A percentile compares a stretch with the other conserved stretches of the same genome.
Evolutionary conservation across 2,797 vertebrate species (phyloP).

Genomic region (Miichthys miiuy): DNA sequence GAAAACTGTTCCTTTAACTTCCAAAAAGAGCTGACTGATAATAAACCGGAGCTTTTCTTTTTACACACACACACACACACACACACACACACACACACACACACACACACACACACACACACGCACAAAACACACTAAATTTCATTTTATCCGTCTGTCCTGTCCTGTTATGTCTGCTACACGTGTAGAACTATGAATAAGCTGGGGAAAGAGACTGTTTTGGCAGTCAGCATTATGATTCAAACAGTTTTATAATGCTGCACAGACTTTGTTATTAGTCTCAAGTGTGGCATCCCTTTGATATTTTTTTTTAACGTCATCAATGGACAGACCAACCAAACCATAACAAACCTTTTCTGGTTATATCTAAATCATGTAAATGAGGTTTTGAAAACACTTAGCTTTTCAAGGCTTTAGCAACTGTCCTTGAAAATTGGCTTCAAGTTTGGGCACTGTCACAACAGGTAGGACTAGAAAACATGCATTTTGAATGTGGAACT

Average conservation of each 20-base stretch:
- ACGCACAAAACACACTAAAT: neutral
- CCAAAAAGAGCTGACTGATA: constrained; percentile 1
- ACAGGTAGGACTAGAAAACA: constrained; percentile 62
- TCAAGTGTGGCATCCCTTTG: neutral
- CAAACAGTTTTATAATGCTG: neutral
- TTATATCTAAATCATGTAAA: constrained; percentile 17
- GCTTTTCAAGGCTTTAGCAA: constrained; percentile 19
- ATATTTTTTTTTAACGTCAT: constrained; percentile 10
- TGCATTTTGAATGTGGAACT: constrained; percentile 56
- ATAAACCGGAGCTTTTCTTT: neutral
- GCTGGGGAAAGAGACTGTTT: neutral
- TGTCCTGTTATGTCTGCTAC: neutral
- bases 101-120: neutral
- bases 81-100: neutral
- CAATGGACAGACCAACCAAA: constrained; percentile 25
- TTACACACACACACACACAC: neutral
- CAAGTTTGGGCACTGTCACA: constrained; percentile 44
- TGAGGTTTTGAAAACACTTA: constrained; percentile 21
- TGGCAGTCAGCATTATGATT: neutral
- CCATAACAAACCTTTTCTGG: constrained; percentile 5
- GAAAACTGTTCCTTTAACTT: constrained; percentile 3
- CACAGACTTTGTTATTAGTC: neutral
- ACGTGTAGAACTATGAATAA: neutral
- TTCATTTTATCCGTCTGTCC: neutral
- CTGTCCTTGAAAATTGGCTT: constrained; percentile 26